phyloP scores from a whole-genome alignment of 2,797 vertebrate species.

The Tadarida brasiliensis region DNA sequence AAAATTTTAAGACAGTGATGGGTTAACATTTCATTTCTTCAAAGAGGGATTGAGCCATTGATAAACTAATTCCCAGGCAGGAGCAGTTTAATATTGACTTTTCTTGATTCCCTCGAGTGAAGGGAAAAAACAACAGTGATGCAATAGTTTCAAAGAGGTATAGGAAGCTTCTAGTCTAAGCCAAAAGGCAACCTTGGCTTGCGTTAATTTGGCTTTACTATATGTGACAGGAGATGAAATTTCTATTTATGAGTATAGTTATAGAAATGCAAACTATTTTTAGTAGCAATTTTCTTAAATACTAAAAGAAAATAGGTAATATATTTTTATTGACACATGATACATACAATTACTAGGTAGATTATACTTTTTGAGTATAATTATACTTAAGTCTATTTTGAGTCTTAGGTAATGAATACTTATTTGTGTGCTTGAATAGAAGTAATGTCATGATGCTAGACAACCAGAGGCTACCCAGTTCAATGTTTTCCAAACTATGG shows the following conservation, averaged over 20 bases:
- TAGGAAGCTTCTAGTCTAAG: background rate
- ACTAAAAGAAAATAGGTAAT: background rate
- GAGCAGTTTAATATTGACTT: background rate
- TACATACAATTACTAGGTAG: background rate
- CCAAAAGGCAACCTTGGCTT: constrained; percentile 12
- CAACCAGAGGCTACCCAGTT: background rate
- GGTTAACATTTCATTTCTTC: background rate
- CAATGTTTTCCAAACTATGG: background rate
- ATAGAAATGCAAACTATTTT: background rate
- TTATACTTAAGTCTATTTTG: background rate
- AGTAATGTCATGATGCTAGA: background rate
- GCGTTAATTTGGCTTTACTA: background rate
- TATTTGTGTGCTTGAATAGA: background rate
- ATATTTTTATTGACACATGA: background rate
- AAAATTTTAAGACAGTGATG: background rate
- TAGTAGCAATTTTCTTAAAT: constrained; percentile 40
- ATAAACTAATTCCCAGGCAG: constrained; percentile 8
- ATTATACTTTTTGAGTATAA: background rate
- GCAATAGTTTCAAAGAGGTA: background rate
- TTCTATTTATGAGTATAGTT: constrained; percentile 9
- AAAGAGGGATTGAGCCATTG: background rate
- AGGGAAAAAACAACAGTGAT: background rate
- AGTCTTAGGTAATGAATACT: background rate
- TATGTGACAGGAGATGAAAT: background rate
- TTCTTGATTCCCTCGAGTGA: background rate